phyloP scores from a whole-genome alignment of 2,888 invertebrate genomes.

The Oscheius sp. region DNA sequence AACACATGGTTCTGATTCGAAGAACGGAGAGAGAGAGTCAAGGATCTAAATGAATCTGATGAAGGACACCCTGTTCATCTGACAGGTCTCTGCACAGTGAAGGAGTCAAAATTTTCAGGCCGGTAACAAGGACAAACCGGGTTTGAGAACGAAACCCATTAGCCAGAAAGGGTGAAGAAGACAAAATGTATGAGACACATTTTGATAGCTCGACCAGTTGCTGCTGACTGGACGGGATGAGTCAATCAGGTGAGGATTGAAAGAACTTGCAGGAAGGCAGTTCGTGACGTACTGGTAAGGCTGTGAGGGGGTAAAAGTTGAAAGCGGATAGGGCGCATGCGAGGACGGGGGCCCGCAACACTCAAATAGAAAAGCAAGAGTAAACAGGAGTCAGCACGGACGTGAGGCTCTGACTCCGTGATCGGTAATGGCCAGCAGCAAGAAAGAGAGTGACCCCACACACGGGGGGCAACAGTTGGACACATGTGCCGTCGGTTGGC shows the following conservation, averaged over 20 bases:
- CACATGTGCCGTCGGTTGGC: slow-evolving; percentile 32
- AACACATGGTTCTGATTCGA: not conserved
- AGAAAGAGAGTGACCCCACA: slow-evolving; percentile 32
- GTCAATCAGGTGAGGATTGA: not conserved
- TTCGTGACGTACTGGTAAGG: slow-evolving; percentile 33
- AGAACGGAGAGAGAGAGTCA: not conserved
- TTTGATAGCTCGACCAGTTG: too few species aligned
- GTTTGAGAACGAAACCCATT: not conserved
- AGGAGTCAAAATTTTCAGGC: not conserved
- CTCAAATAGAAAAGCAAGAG: slow-evolving; percentile 38
- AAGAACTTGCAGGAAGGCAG: not conserved
- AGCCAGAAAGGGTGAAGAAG: not conserved
- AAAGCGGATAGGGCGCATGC: slow-evolving; percentile 38
- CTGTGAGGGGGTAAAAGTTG: slow-evolving; percentile 26
- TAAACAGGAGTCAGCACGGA: slow-evolving; percentile 37
- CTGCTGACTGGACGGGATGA: not conserved
- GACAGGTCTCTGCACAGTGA: not conserved
- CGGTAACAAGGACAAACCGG: too few species aligned
- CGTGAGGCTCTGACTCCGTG: slow-evolving; percentile 20
- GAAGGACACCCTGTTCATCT: too few species aligned
- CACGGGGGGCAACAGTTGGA: slow-evolving; percentile 35
- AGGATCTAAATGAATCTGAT: not conserved
- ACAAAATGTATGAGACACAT: not conserved
- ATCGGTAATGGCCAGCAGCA: slow-evolving; percentile 30
- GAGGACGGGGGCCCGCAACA: slow-evolving; percentile 32